A percentile compares a stretch with the other conserved stretches of the same genome.
These are phyloP conservation scores for Microtus ochrogaster DNA, from an alignment of 2,113 vertebrate genomes.

Conservation along the genomic window DNA sequence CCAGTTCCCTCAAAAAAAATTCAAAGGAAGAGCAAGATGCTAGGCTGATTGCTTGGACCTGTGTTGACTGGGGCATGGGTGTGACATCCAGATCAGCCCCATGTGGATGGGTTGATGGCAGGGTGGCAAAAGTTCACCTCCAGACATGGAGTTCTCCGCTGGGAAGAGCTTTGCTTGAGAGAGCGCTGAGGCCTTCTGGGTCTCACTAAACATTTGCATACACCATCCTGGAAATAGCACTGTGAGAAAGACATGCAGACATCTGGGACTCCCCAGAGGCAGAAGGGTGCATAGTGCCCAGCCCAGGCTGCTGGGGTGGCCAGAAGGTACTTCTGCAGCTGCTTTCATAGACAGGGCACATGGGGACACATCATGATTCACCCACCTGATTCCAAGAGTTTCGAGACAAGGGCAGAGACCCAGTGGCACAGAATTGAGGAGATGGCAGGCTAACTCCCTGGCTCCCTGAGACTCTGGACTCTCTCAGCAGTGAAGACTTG, in stretches of 20 bases:
- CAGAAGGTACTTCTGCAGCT: neutral
- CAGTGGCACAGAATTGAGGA: too few species aligned
- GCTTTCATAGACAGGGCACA: neutral
- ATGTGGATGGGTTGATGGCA: neutral
- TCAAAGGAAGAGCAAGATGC: neutral
- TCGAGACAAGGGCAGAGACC: neutral
- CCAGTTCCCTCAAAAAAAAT: neutral
- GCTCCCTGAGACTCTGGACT: neutral
- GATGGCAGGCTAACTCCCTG: rapidly evolving
- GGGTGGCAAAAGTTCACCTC: too few species aligned
- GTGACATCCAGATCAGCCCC: rapidly evolving
- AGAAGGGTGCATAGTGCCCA: neutral
- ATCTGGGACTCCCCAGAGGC: neutral
- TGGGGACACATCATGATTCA: too few species aligned
- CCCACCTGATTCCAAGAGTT: neutral
- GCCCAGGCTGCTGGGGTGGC: rapidly evolving
- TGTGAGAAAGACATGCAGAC: neutral
- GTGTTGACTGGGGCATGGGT: rapidly evolving
- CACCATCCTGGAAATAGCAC: neutral
- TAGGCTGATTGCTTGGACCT: rapidly evolving
- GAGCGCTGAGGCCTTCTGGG: neutral
- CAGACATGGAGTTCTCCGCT: rapidly evolving
- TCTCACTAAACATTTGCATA: too few species aligned
- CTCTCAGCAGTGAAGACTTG: neutral
- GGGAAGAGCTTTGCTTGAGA: too few species aligned